Conservation (phyloP, 1,140 invertebrate genomes). For the Drosophila elegans region DNA sequence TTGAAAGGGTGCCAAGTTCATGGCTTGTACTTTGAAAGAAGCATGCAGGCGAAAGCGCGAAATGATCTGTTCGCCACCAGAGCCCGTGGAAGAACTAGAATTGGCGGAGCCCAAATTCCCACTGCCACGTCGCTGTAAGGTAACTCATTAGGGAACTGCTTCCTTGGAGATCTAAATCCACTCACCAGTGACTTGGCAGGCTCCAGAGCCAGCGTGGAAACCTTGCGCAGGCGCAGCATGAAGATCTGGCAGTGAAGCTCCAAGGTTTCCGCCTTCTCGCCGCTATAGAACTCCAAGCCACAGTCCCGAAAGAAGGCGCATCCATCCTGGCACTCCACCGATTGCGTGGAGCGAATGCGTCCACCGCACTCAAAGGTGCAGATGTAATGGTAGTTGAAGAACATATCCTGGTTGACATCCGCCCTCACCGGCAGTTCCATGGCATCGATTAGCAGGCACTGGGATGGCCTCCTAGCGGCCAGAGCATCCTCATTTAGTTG, state of each 20-base stretch:
- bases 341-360: conserved; percentile 75
- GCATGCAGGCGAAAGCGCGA: conserved; percentile 80
- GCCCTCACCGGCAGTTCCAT: conserved; percentile 67
- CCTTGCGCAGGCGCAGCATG: conserved; percentile 76
- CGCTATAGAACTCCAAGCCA: conserved; percentile 68
- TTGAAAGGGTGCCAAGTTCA: conserved; percentile 63
- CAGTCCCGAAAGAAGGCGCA: conserved; percentile 71
- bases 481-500: conserved; percentile 1
- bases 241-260: conserved; percentile 73
- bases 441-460: conserved; percentile 64
- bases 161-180: neutral
- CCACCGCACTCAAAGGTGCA: conserved; percentile 75
- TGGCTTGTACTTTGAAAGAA: conserved; percentile 53
- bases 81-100: conserved; percentile 49
- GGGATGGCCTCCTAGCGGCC: conserved; percentile 6
- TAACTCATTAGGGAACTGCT: neutral
- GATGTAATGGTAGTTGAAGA: conserved; percentile 83
- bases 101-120: conserved; percentile 42
- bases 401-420: conserved; percentile 71
- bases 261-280: conserved; percentile 32
- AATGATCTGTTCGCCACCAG: conserved; percentile 41
- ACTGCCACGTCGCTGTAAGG: conserved; percentile 48
- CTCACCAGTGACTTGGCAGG: conserved; percentile 61
- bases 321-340: conserved; percentile 72
- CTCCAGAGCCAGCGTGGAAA: conserved; percentile 69